Conservation (phyloP, 2,888 invertebrate genomes). For the Neoascia interrupta region DNA sequence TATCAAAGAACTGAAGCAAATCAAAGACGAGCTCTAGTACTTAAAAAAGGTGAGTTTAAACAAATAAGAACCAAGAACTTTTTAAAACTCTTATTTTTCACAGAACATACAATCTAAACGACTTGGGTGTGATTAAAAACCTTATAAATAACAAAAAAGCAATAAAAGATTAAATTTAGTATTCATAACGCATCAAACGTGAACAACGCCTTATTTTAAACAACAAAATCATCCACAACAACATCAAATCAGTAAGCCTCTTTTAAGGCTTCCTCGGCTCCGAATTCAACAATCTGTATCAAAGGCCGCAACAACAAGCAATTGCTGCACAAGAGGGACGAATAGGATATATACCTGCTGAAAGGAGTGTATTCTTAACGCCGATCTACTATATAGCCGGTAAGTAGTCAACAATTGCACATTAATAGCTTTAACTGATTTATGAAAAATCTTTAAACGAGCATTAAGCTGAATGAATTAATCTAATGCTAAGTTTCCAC, state of each 20-base stretch:
- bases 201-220: too few species aligned
- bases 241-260: background rate
- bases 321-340: constrained; percentile 55
- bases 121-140: background rate
- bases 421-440: background rate
- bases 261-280: too few species aligned
- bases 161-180: background rate
- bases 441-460: too few species aligned
- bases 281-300: constrained; percentile 68
- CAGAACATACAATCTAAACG: background rate
- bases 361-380: constrained; percentile 63
- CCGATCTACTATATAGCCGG: constrained; percentile 66
- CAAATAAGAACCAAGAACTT: too few species aligned
- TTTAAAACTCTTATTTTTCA: background rate
- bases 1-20: too few species aligned
- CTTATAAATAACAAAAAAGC: background rate
- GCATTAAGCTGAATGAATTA: too few species aligned
- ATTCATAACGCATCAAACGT: too few species aligned
- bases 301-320: constrained; percentile 60
- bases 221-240: constrained; percentile 1
- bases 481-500: too few species aligned
- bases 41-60: constrained; percentile 27
- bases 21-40: too few species aligned
- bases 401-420: constrained; percentile 14
- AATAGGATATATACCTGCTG: constrained; percentile 62